Percentiles rank a stretch among this genome's conserved stretches.
phyloP scores from a whole-genome alignment of 64 coral and sea anemone species.

The Porites australiensis region DNA sequence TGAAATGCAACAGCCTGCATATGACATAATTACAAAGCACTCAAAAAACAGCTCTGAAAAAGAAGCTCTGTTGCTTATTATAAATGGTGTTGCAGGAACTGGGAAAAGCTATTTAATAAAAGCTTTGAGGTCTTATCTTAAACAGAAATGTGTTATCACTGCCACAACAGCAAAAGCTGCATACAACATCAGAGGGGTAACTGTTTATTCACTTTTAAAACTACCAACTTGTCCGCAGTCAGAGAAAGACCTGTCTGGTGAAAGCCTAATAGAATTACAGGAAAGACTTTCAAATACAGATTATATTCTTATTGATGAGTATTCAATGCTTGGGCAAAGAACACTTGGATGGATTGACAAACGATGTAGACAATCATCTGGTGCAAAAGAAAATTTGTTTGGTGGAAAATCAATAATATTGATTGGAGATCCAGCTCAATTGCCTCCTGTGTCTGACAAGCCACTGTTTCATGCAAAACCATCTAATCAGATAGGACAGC shows the following conservation, averaged over 20 bases:
- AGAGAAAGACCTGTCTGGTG: slow-evolving; percentile 35
- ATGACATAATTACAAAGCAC: slow-evolving; percentile 43
- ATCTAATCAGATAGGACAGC: background rate
- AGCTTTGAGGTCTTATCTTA: slow-evolving; percentile 25
- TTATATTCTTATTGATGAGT: slow-evolving; percentile 68
- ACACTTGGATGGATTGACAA: slow-evolving; percentile 70
- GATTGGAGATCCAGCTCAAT: slow-evolving; percentile 33
- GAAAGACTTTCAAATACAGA: slow-evolving; percentile 1
- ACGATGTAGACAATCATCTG: slow-evolving; percentile 53
- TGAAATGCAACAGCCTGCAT: slow-evolving; percentile 44
- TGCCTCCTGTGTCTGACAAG: slow-evolving; percentile 19
- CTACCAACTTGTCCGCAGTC: slow-evolving; percentile 20
- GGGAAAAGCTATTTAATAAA: slow-evolving; percentile 11
- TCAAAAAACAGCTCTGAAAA: background rate
- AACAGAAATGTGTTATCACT: slow-evolving; percentile 29
- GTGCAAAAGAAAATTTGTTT: slow-evolving; percentile 36
- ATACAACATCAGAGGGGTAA: slow-evolving; percentile 31
- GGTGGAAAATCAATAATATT: slow-evolving; percentile 31
- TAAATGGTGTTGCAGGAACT: slow-evolving; percentile 23
- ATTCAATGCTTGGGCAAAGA: slow-evolving; percentile 66
- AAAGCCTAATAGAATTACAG: slow-evolving; percentile 13
- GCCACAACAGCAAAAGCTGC: slow-evolving; percentile 63
- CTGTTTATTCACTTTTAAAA: background rate
- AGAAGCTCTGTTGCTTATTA: background rate
- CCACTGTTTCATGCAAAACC: background rate